phyloP scores from a whole-genome alignment of 2,797 vertebrate genomes.

The Pseudochromis fuscus region DNA sequence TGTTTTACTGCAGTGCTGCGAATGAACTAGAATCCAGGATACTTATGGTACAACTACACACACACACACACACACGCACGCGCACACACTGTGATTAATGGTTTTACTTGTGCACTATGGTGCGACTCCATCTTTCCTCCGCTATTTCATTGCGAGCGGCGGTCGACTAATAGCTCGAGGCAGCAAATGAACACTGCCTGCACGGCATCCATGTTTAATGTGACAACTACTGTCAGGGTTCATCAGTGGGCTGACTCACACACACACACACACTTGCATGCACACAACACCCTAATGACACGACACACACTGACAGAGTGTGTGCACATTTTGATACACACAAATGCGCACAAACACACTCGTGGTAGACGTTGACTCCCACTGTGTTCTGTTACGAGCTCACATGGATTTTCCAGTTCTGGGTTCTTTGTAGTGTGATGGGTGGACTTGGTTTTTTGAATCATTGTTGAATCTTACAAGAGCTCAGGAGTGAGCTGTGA shows the following conservation, averaged over 20 bases:
- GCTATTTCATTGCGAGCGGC: conserved; percentile 6
- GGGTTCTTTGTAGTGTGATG: no score
- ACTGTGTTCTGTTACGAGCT: neutral
- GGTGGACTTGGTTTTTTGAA: no score
- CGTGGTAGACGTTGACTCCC: neutral
- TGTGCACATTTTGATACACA: neutral
- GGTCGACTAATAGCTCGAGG: conserved; percentile 35
- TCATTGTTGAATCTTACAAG: no score
- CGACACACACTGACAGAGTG: neutral
- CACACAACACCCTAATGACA: neutral
- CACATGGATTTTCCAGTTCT: neutral
- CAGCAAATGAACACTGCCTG: conserved; percentile 44
- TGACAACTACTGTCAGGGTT: conserved; percentile 49
- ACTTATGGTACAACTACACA: neutral
- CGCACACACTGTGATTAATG: conserved; percentile 8
- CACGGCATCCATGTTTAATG: conserved; percentile 50
- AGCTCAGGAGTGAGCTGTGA: no score
- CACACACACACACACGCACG: conserved; percentile 11
- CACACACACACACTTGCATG: neutral
- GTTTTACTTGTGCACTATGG: conserved; percentile 6
- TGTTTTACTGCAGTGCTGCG: neutral
- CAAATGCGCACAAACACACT: neutral
- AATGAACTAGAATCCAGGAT: neutral
- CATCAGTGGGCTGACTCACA: conserved; percentile 13
- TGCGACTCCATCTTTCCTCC: conserved; percentile 30